Evolutionary conservation across 2,888 invertebrate genomes (phyloP), one percentile per base, ranked within the genome.

Genomic region (Digitonthophagus gazella): DNA sequence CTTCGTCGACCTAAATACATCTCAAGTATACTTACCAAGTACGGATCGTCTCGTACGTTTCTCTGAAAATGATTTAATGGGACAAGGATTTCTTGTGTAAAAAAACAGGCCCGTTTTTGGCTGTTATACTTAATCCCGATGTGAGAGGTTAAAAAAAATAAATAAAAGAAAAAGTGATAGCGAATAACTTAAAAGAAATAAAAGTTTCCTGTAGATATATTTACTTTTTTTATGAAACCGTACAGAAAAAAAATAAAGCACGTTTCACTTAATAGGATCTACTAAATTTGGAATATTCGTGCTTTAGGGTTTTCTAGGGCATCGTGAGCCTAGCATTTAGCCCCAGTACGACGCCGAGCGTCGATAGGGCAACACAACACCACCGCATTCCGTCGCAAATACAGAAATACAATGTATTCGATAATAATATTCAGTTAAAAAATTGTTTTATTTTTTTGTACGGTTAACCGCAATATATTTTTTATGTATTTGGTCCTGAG

Each of bases 401-500:
- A 5, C 11, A 44, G 28, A 61, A 61, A 61, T 15, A 3, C 16
- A 61, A 15, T 61, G 61, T 61, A 16, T 58, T 58, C 1, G 3
- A 0, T n/a, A 11, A 61, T 19, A 61, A 19, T 6, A 16, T 19
- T 44, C 11, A 44, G 28, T 44, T 44, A 11, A 44, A 44, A 5
- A 57, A 57, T 57, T 61, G 16, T n/a, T 19, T 15, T 3, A 4
- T 16, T 61, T 61, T 57, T 3, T 61, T 16, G 16, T 8, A 16
- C 44, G 54, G 65, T 54, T 15, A 58, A 19, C 6, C 15, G 5
- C 15, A 19, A 57, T 66, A n/a, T 6, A 18, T 6, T 18, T 64
- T 76, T 73, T 73, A 78, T 78, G 78, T 75, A 75, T 75, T 72
- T 76, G 70, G 66, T 78, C 71, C 67, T 77, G 19, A 75, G 72